Percentiles rank a stretch among this genome's conserved stretches.
Conservation (phyloP, 2,797 vertebrate species). For the Telmatherina bonti region DNA sequence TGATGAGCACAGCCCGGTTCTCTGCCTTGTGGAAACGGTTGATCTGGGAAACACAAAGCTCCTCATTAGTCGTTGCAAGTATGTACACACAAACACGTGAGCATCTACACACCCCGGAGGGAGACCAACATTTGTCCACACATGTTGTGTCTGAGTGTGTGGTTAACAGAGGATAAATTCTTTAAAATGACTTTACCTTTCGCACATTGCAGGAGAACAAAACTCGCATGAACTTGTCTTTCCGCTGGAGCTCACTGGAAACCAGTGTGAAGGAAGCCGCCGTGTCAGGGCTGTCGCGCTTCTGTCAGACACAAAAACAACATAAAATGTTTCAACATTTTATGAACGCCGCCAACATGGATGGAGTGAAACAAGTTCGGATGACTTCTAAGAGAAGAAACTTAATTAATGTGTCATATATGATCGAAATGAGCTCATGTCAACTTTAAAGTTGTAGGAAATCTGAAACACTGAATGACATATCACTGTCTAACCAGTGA, state of each 20-base stretch:
- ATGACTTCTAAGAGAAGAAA: neutral
- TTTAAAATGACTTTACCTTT: conserved; percentile 84
- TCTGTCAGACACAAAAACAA: conserved; percentile 76
- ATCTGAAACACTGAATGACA: too few relatives aligned
- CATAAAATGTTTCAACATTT: neutral
- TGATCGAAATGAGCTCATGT: too few relatives aligned
- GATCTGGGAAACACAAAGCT: conserved; percentile 84
- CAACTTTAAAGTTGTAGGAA: too few relatives aligned
- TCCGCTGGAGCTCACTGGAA: conserved; percentile 93
- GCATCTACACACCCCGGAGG: conserved; percentile 35
- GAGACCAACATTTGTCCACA: conserved; percentile 21
- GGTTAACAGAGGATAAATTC: neutral
- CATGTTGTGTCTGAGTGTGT: conserved; percentile 17
- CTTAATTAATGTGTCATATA: too few relatives aligned
- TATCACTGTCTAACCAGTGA: neutral
- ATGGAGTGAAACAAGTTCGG: neutral
- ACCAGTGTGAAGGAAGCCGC: conserved; percentile 88
- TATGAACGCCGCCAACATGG: neutral
- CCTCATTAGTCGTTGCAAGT: conserved; percentile 47
- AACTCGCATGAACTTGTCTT: conserved; percentile 97
- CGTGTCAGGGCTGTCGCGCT: conserved; percentile 86
- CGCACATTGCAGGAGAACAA: conserved; percentile 96
- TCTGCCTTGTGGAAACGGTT: conserved; percentile 96
- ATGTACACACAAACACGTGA: conserved; percentile 20
- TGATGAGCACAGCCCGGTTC: conserved; percentile 94